Evolutionary conservation across 1,140 invertebrate species (phyloP), one percentile per base, ranked within the genome.

Genomic region (Branchinecta lynchi): DNA sequence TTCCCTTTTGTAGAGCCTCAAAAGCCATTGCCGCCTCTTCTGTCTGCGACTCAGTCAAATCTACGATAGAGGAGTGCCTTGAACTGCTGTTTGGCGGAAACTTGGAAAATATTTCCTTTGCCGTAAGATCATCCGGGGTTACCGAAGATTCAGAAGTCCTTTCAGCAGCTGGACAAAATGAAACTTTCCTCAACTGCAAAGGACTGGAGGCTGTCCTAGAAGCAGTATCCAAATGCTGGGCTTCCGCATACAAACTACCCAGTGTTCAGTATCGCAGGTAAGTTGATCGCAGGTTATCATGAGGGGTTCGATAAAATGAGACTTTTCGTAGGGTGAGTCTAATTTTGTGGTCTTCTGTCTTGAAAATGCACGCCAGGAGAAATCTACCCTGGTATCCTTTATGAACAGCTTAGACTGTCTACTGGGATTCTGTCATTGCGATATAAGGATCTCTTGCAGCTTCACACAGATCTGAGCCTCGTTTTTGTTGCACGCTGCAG

Each of bases 111-210:
- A 60, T 70, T 70, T 72, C 72, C 65, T 77, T 83, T 74, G 84
- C 84, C 21, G 80, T 86, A 15, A 74, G 85, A 68, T 86, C 84
- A 6, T 86, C 84, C 75, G 89, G 86, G 44, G 80, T 87, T 67
- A 86, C 86, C 6, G 89, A 92, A 81, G 89, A 93, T 78, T 85
- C 85, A 8, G 82, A 85, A 69, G 87, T 87, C 75, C 84, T 77
- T 9, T 92, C 89, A 0, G 85, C 87, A 7, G 90, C 90, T n/a
- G 90, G 90, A 21, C 90, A 93, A 80, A 89, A 92, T 78, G 84
- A 85, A 65, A 91, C 88, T 0, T 83, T 86, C 71, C 78, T 93
- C 0, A 87, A 88, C 45, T 76, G 77, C 43, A 78, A 75, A 8
- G 75, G 79, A 44, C 51, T 72, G 17, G 77, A 79, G 7, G 78